Base-by-base conservation (phyloP, 2,113 vertebrate genomes). In the Protobothrops mucrosquamatus region DNA sequence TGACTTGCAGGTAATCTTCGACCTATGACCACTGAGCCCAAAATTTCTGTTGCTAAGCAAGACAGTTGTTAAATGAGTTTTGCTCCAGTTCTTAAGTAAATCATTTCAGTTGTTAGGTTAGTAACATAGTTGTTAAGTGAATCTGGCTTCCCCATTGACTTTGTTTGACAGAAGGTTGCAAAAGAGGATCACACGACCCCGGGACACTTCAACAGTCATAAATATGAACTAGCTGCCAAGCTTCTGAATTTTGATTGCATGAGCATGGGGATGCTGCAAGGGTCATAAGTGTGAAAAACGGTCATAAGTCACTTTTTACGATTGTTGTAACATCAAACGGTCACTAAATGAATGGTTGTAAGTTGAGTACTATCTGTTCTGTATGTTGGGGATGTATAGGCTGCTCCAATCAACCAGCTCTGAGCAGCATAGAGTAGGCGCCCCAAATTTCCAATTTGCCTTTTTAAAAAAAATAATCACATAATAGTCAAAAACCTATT, bases 111-210 rank as follows among this genome's bases (percentile, higher is more conserved):
- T 64, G 26, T 64, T 69, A 69, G 15, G 2, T 69, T 15, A 69
- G 64, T n/a, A 2, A 29, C 12, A 0, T 2, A 1, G n/a, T 69
- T n/a, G 12, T n/a, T n/a, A n/a, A n/a, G 29, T 15, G 29, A n/a
- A n/a, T 69, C 29, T n/a, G 61, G 61, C 29, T 69, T 12, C 29
- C 29, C 14, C 61, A 29, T 69, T n/a, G 61, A 69, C 61, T 6
- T 69, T n/a, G 61, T 12, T 69, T 69, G 29, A n/a, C 26, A 69
- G 61, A 69, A 69, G 61, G 11, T 64, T 11, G 14, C 29, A 29
- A 64, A 64, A 64, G 11, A 2, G n/a, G 11, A 14, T 64, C 26
- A 64, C 61, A n/a, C 4, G 61, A 64, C 10, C 59, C 26, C 59
- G 12, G 11, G 61, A 64, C 5, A 69, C 29, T n/a, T 9, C 4